Evolutionary conservation across 37 sponge, comb jelly and placozoan species (phyloP), one percentile per base, ranked within the genome.

Genomic region (Geodia barretti): DNA sequence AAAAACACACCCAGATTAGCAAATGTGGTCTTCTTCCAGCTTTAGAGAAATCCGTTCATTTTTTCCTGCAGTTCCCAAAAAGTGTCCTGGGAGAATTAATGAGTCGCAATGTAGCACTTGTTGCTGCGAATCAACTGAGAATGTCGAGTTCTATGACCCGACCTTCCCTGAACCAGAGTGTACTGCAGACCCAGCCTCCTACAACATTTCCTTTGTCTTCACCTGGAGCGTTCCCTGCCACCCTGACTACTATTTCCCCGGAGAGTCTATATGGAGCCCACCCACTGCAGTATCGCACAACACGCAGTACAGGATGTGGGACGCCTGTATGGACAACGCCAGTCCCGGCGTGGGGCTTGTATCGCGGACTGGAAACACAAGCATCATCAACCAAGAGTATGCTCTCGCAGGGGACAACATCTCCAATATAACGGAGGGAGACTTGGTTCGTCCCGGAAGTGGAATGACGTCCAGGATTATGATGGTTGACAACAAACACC

Each of bases 261-360:
- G 21, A 28, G 47, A 76, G n/a, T 20, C 78, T 28, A 78, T 73
- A 59, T 85, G 86, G 86, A 78, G 79, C 39, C 86, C 86, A 23
- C 60, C 77, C 40, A 85, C 86, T n/a, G 86, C 79, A 0, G 73
- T 68, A n/a, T 85, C 86, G 5, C 86, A 85, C 38, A 71, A 85
- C 32, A 78, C 78, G 38, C 41, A 72, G 28, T 85, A 85, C 41
- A 79, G 77, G 39, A 71, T 85, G 38, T 85, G 78, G 78, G 66
- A 85, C 30, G 70, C 70, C 20, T 85, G 86, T 47, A 77, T 85
- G 78, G 39, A 39, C 62, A 77, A 77, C 41, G 86, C 77, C 7
- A 62, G 60, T 25, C 60, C 1, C 1, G 86, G 86, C 24, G 86
- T 85, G 21, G 78, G 36, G 4, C 70, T 41, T 23, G 86, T 85